phyloP scores from a whole-genome alignment of 2,113 vertebrate species.

The Formicarius rufipectus region DNA sequence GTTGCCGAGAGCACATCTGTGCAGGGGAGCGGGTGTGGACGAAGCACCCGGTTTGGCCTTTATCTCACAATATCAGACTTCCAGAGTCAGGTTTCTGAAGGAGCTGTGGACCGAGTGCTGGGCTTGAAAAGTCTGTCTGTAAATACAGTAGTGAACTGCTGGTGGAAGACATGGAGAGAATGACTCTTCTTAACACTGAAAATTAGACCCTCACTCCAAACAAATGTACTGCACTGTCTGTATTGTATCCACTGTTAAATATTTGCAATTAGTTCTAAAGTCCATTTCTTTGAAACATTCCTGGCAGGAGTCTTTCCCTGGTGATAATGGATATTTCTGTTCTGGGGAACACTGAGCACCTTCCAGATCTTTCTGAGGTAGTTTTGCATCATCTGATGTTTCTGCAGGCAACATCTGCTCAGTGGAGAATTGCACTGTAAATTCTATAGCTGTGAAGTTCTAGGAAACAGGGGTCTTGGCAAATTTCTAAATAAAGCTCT shows the following conservation, averaged over 20 bases:
- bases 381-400: conserved; percentile 12
- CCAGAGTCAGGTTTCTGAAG: neutral
- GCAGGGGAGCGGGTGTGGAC: neutral
- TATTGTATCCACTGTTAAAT: neutral
- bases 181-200: neutral
- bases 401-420: neutral
- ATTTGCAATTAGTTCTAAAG: neutral
- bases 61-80: neutral
- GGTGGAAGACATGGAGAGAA: neutral
- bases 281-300: neutral
- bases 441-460: neutral
- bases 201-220: neutral
- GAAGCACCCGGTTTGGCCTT: neutral
- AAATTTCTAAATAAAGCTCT: conserved; percentile 7
- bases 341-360: neutral
- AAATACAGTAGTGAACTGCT: neutral
- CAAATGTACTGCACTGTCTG: neutral
- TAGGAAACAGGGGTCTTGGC: neutral
- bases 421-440: neutral
- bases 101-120: neutral
- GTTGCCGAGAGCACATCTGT: neutral
- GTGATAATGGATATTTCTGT: neutral
- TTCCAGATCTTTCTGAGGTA: neutral
- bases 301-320: neutral
- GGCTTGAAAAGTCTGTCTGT: neutral